Percentiles rank a stretch among this genome's conserved stretches.
Evolutionary conservation across 2,113 vertebrate genomes (phyloP).

Genomic region (Podiceps cristatus): DNA sequence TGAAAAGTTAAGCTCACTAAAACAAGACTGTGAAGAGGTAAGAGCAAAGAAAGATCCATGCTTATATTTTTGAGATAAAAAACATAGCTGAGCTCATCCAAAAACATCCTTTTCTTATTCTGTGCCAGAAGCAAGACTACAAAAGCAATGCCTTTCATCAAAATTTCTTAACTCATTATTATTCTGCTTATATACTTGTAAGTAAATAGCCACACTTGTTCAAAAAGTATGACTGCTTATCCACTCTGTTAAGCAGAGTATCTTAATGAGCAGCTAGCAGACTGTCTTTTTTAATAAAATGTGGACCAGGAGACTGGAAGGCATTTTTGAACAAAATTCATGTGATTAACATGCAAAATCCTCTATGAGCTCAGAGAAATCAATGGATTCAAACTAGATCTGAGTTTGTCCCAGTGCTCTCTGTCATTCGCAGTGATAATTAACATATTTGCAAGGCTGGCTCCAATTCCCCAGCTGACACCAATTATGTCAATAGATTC

Average conservation of each 20-base stretch:
- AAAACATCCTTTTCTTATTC: background rate
- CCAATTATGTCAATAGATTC: slow-evolving; percentile 7
- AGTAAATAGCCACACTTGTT: slow-evolving; percentile 16
- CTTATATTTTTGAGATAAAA: background rate
- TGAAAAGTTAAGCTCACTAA: background rate
- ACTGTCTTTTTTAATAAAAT: background rate
- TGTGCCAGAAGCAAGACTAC: background rate
- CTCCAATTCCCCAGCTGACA: slow-evolving; percentile 1
- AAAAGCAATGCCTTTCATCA: background rate
- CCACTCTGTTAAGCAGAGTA: background rate
- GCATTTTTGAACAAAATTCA: background rate
- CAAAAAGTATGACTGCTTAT: background rate
- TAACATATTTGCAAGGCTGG: background rate
- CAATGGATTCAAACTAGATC: background rate
- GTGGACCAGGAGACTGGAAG: background rate
- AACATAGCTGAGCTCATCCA: background rate
- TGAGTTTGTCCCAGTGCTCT: background rate
- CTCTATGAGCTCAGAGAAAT: background rate
- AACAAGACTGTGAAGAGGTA: background rate
- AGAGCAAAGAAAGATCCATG: background rate
- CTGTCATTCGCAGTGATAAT: slow-evolving; percentile 6
- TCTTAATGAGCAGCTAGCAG: background rate
- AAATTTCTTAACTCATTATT: background rate
- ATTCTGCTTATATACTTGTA: background rate
- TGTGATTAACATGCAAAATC: slow-evolving; percentile 13